Percentiles rank a stretch among this genome's conserved stretches.
These are phyloP conservation scores for Agrochola circellaris DNA, from an alignment of 2,888 invertebrate genomes.

Conservation along the genomic window DNA sequence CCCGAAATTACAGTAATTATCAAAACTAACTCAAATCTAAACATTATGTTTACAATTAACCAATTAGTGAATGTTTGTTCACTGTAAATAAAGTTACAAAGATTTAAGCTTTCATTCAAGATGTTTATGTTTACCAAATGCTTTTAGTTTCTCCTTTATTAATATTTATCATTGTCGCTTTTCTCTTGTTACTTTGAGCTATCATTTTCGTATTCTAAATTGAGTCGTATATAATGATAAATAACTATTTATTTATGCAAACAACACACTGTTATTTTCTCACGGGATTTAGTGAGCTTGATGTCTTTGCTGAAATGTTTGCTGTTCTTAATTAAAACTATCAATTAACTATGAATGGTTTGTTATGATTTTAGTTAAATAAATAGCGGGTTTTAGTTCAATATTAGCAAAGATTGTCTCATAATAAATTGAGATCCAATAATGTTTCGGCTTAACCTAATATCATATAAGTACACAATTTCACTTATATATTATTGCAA, in stretches of 20 bases:
- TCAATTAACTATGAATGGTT: conserved; percentile 15
- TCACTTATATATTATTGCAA: conserved; percentile 9
- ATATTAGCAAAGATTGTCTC: neutral
- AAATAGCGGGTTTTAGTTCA: conserved; percentile 2
- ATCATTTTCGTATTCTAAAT: conserved; percentile 51
- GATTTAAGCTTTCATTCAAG: conserved; percentile 61
- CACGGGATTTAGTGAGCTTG: conserved; percentile 41
- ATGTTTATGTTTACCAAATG: conserved; percentile 58
- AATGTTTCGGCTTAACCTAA: neutral
- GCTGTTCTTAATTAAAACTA: conserved; percentile 30
- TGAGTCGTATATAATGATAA: conserved; percentile 29
- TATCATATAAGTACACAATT: neutral
- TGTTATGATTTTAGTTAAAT: conserved; percentile 28
- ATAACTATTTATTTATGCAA: conserved; percentile 51
- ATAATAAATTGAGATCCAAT: neutral
- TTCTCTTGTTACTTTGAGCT: conserved; percentile 35
- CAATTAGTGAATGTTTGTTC: conserved; percentile 73
- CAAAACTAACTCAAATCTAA: conserved; percentile 5
- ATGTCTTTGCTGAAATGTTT: conserved; percentile 39
- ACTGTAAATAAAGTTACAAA: conserved; percentile 55
- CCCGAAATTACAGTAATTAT: conserved; percentile 10
- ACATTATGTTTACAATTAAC: conserved; percentile 68
- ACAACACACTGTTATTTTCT: conserved; percentile 39
- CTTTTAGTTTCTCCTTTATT: conserved; percentile 59
- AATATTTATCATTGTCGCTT: conserved; percentile 51